A percentile compares a stretch with the other conserved stretches of the same genome.
phyloP scores from a whole-genome alignment of 2,888 invertebrate species.

The Ommatoiulus sabulosus region DNA sequence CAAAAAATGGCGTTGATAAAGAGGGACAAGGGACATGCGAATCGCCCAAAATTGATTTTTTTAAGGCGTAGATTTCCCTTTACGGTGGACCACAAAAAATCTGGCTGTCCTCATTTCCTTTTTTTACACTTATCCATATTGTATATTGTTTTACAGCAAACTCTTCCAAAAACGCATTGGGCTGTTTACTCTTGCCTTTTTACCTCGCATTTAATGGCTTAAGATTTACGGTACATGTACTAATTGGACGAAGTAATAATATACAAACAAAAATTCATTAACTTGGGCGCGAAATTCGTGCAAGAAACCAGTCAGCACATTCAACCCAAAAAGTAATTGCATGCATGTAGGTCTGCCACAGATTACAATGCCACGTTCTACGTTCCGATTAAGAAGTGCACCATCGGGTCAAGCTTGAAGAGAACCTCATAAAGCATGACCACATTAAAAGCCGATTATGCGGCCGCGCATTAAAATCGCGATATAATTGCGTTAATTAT shows the following conservation, averaged over 20 bases:
- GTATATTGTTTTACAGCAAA: too few species aligned
- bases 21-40: background rate
- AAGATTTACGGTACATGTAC: background rate
- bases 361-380: background rate
- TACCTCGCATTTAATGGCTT: background rate
- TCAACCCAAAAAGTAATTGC: background rate
- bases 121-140: background rate
- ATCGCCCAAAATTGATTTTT: background rate
- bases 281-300: background rate
- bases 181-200: background rate
- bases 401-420: background rate
- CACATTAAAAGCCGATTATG: background rate
- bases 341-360: background rate
- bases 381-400: conserved; percentile 12
- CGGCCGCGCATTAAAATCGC: background rate
- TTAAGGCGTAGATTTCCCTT: background rate
- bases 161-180: background rate
- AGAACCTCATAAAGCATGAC: background rate
- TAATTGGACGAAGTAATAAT: background rate
- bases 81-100: background rate
- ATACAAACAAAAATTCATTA: background rate
- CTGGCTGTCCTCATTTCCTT: background rate
- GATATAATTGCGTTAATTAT: background rate
- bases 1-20: too few species aligned
- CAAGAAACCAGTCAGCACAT: background rate